These are phyloP conservation scores for Polymixis lichenea DNA, from an alignment of 2,888 invertebrate genomes.

Conservation along the genomic window DNA sequence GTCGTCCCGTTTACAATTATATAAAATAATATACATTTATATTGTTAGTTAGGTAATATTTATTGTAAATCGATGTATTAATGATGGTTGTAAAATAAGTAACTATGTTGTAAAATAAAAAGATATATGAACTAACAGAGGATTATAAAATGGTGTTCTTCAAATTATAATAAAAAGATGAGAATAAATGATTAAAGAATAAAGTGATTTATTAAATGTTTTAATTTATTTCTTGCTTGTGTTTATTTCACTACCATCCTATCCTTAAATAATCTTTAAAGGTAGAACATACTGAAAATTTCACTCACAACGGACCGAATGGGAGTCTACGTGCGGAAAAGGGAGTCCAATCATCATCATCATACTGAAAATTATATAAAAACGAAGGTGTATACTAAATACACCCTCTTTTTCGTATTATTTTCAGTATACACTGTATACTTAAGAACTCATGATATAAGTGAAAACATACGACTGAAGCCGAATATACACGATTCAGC, in stretches of 20 bases:
- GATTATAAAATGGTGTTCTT: conserved; percentile 79
- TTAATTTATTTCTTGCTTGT: conserved; percentile 57
- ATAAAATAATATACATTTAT: conserved; percentile 78
- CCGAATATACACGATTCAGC: no score
- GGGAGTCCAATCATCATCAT: no score
- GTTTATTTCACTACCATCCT: conserved; percentile 21
- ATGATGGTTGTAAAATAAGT: conserved; percentile 66
- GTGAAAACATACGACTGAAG: background rate
- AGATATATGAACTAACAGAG: conserved; percentile 67
- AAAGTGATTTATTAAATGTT: conserved; percentile 80
- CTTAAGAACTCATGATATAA: background rate
- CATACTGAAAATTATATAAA: background rate
- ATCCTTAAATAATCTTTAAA: background rate
- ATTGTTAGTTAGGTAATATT: conserved; percentile 71
- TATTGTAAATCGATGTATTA: conserved; percentile 73
- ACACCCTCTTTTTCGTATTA: background rate
- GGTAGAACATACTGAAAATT: background rate
- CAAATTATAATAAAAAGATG: conserved; percentile 74
- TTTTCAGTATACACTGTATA: no score
- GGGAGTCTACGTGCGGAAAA: no score
- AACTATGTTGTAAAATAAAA: conserved; percentile 65
- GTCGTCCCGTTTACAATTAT: conserved; percentile 81
- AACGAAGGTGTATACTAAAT: background rate
- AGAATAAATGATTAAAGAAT: conserved; percentile 75
- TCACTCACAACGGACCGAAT: no score